phyloP scores from a whole-genome alignment of 2,797 vertebrate species.

The Pyrocephalus nanus region DNA sequence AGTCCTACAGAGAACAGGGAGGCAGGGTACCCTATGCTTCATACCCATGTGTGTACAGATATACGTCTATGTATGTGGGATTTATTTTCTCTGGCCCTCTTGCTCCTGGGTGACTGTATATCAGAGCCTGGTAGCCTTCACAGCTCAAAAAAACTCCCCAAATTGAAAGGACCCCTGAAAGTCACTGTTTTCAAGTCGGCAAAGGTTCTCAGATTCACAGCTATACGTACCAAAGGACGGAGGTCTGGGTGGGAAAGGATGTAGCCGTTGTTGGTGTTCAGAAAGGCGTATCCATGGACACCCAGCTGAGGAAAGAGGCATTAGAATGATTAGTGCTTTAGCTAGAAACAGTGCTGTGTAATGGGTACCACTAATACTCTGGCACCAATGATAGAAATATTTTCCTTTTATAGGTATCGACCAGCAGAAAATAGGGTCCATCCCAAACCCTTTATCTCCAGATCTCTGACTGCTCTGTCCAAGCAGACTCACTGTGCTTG shows the following conservation, averaged over 20 bases:
- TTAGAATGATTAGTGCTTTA: background rate
- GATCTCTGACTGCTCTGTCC: background rate
- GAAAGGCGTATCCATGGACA: conserved; percentile 91
- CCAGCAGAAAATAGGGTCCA: background rate
- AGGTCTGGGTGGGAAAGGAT: conserved; percentile 96
- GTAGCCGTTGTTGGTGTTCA: conserved; percentile 97
- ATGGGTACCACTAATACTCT: background rate
- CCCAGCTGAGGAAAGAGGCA: conserved; percentile 81
- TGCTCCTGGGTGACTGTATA: background rate
- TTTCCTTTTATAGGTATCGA: background rate
- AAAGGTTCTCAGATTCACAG: background rate
- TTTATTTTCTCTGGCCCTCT: background rate
- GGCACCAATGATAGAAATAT: background rate
- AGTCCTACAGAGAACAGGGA: background rate
- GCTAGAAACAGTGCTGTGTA: background rate
- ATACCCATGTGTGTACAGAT: background rate
- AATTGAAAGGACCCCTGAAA: background rate
- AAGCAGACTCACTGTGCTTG: background rate
- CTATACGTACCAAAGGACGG: conserved; percentile 86
- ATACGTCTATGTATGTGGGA: background rate
- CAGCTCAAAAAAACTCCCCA: background rate
- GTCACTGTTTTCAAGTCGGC: background rate
- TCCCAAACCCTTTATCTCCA: background rate
- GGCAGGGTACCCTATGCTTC: background rate
- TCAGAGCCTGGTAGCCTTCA: background rate